A percentile compares a stretch with the other conserved stretches of the same genome.
These are phyloP conservation scores for Chelmon rostratus DNA, from an alignment of 2,797 vertebrate species.

Conservation along the genomic window DNA sequence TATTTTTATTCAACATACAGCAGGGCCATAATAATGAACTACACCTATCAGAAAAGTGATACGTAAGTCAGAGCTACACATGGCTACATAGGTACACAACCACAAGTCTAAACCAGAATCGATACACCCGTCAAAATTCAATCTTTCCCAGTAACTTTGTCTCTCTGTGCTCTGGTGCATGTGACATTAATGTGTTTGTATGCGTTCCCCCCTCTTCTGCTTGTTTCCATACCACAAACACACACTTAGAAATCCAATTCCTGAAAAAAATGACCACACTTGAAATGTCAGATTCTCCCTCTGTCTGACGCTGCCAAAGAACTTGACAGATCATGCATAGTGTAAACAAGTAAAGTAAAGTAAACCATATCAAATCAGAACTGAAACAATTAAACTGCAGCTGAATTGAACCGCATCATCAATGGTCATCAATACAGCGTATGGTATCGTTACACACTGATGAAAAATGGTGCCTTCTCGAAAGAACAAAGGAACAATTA, in stretches of 20 bases:
- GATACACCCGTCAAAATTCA: slow-evolving; percentile 1
- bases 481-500: slow-evolving; percentile 72
- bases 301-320: neutral
- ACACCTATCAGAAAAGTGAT: neutral
- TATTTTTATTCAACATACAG: slow-evolving; percentile 32
- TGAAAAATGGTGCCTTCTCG: slow-evolving; percentile 60
- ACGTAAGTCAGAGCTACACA: neutral
- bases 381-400: neutral
- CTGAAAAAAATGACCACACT: neutral
- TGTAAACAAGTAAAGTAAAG: neutral
- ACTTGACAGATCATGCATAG: neutral
- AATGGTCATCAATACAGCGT: neutral
- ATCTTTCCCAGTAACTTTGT: neutral
- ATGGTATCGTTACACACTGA: neutral
- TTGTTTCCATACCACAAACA: neutral
- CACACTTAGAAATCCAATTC: neutral
- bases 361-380: neutral
- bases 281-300: neutral
- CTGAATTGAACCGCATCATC: neutral
- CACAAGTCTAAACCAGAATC: slow-evolving; percentile 1
- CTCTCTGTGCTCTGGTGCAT: neutral
- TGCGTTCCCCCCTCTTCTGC: neutral
- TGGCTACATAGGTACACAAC: neutral
- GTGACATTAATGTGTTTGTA: neutral
- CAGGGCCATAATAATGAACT: neutral